A percentile compares a stretch with the other conserved stretches of the same genome.
phyloP scores from a whole-genome alignment of 1,140 invertebrate genomes.

The Coelopa frigida region DNA sequence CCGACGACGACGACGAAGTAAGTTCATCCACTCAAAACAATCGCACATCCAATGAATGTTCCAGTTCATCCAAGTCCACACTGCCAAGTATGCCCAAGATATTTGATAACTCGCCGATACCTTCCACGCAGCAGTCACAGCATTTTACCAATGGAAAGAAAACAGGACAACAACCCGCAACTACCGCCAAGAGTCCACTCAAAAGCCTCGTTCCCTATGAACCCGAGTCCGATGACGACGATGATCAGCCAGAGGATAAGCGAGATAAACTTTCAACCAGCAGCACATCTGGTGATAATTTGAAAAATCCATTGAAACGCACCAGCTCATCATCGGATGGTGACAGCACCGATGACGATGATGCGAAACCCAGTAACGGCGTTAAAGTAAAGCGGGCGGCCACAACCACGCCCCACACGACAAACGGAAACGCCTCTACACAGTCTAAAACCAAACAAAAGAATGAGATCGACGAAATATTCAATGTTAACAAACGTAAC shows the following conservation, averaged over 20 bases:
- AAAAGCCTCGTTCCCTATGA: constrained; percentile 43
- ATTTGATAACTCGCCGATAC: no score
- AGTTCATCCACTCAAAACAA: constrained; percentile 4
- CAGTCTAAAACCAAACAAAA: constrained; percentile 31
- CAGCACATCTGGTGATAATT: not conserved
- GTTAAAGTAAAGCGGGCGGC: constrained; percentile 6
- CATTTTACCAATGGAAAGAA: no score
- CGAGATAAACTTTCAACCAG: not conserved
- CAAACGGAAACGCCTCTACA: no score
- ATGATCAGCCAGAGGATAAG: constrained; percentile 11
- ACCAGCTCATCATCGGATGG: constrained; percentile 19
- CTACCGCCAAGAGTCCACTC: constrained; percentile 9
- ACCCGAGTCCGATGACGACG: constrained; percentile 39
- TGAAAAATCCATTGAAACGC: constrained; percentile 29
- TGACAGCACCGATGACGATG: constrained; percentile 14
- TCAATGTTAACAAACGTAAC: constrained; percentile 24
- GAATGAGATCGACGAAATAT: constrained; percentile 41
- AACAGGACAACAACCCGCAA: no score
- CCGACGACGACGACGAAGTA: constrained; percentile 16
- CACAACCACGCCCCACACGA: no score
- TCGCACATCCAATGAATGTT: not conserved
- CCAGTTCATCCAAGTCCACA: constrained; percentile 3
- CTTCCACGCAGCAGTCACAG: no score
- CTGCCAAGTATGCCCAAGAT: constrained; percentile 27
- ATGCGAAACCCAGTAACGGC: constrained; percentile 14